Percentiles rank a stretch among this genome's conserved stretches.
Conservation (phyloP, 2,888 invertebrate species). For the Tupiocoris notatus region DNA sequence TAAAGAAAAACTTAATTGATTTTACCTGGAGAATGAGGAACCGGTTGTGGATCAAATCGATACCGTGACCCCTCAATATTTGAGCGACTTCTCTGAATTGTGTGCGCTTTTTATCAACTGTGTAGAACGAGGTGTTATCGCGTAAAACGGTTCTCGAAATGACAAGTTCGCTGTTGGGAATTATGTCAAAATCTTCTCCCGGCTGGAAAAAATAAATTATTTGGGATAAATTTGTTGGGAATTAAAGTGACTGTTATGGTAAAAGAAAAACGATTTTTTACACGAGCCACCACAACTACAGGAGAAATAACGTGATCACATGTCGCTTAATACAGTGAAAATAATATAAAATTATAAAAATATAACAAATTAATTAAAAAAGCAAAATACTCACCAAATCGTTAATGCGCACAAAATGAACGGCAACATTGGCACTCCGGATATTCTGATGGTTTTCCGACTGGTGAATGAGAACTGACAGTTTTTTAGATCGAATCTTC, state of each 20-base stretch:
- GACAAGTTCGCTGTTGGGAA: slow-evolving; percentile 75
- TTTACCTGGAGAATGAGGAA: slow-evolving; percentile 94
- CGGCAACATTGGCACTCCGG: slow-evolving; percentile 77
- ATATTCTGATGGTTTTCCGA: slow-evolving; percentile 76
- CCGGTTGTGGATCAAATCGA: slow-evolving; percentile 94
- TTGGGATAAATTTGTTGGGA: too few species aligned
- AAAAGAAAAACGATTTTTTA: slow-evolving; percentile 12
- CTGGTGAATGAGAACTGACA: slow-evolving; percentile 88
- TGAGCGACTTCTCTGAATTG: slow-evolving; percentile 85
- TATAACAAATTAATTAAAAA: too few species aligned
- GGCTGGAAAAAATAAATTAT: slow-evolving; percentile 55
- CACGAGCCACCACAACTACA: too few species aligned
- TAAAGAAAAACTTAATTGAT: not conserved
- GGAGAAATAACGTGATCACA: too few species aligned
- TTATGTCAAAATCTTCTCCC: slow-evolving; percentile 70
- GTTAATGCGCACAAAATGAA: slow-evolving; percentile 80
- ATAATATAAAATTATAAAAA: too few species aligned
- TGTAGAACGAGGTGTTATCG: slow-evolving; percentile 77
- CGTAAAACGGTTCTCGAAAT: slow-evolving; percentile 83
- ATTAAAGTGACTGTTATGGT: too few species aligned
- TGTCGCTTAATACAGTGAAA: too few species aligned
- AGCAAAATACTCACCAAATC: slow-evolving; percentile 70
- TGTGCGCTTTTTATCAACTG: slow-evolving; percentile 69
- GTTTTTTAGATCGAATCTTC: slow-evolving; percentile 93
- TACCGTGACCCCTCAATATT: slow-evolving; percentile 74